These are phyloP conservation scores for Plemyria rubiginata DNA, from an alignment of 2,888 invertebrate genomes.

Conservation along the genomic window DNA sequence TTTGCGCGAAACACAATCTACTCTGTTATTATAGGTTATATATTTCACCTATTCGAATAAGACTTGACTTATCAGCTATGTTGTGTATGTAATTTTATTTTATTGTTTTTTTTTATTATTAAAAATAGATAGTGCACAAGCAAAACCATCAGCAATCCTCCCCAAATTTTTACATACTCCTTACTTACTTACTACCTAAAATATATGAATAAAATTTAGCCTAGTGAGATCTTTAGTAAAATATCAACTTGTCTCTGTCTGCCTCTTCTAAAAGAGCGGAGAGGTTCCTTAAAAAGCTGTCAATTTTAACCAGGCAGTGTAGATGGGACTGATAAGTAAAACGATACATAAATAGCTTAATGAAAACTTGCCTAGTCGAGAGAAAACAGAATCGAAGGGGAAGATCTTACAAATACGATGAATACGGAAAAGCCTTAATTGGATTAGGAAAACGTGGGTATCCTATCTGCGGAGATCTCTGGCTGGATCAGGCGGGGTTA, in stretches of 20 bases:
- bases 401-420: slow-evolving; percentile 38
- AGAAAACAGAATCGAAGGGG: slow-evolving; percentile 30
- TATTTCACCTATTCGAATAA: slow-evolving; percentile 1
- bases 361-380: slow-evolving; percentile 14
- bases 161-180: too few species aligned
- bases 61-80: background rate
- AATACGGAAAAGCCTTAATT: slow-evolving; percentile 41
- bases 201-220: too few species aligned
- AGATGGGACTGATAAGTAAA: background rate
- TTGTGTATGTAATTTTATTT: background rate
- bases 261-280: too few species aligned
- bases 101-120: too few species aligned
- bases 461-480: slow-evolving; percentile 40
- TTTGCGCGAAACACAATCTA: slow-evolving; percentile 19
- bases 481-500: slow-evolving; percentile 59
- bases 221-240: too few species aligned
- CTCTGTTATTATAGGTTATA: background rate
- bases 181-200: too few species aligned
- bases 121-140: too few species aligned
- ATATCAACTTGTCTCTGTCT: too few species aligned
- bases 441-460: slow-evolving; percentile 39
- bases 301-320: background rate
- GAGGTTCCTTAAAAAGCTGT: too few species aligned
- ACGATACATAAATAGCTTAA: background rate
- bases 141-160: too few species aligned